Evolutionary conservation across 2,888 invertebrate genomes (phyloP), one percentile per base, ranked within the genome.

Genomic region (Chymomyza amoena): DNA sequence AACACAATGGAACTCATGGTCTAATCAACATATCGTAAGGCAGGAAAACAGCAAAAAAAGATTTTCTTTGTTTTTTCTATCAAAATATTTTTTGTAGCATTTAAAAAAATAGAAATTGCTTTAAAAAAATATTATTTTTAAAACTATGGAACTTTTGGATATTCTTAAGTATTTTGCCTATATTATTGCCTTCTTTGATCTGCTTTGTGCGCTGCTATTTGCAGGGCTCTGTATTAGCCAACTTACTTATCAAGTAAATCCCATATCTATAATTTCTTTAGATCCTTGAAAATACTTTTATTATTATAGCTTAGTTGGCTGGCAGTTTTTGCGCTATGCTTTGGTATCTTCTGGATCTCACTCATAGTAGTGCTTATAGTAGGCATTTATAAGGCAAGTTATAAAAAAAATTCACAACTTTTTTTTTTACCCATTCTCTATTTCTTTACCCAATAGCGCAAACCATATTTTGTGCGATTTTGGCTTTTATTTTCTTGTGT

Each of bases 301-400:
- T 52, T 28, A 15, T 45, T n/a, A 7, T 64, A 87, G 84, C 16
- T 84, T 4, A 84, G 84, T 61, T 84, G 84, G 84, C 54, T 85
- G 1, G 72, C 79, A 13, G 79, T 86, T 15, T 87, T 87, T 36
- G 66, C 70, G 0, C 45, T 67, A 2, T 20, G 70, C 5, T 84
- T 84, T 71, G 78, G 70, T 20, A 9, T 79, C 2, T 83, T 87
- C n/a, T 84, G 88, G 88, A 3, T 84, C 6, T 61, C 84, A 0
- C 20, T 84, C 25, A 81, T 79, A 60, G 0, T 56, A 4, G 36
- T 83, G 64, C 70, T 84, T 0, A 39, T 87, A 7, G 15, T 68
- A 18, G 84, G 84, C 9, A 81, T 84, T 25, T 75, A 76, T 51
- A 60, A 18, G 68, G 84, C 87, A 68, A 75, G 73, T 52, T 25